Evolutionary conservation across 2,888 invertebrate species (phyloP).

Genomic region (Itoplectis maculator): DNA sequence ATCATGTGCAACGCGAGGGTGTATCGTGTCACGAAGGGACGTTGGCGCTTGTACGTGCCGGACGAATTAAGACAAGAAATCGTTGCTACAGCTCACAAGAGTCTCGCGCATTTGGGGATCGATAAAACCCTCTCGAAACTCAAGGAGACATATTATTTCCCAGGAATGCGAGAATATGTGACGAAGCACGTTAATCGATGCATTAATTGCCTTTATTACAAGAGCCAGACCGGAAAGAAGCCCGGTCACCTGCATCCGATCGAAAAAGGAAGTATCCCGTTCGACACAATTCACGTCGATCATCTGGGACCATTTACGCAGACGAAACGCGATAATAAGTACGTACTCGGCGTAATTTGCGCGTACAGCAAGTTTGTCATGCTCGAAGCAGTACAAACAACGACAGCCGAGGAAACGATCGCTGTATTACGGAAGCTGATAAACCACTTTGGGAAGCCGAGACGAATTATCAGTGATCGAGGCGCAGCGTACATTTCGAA

Average conservation of each 20-base stretch:
- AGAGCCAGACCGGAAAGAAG: conserved; percentile 54
- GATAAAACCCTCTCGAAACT: conserved; percentile 64
- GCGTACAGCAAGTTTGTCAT: conserved; percentile 58
- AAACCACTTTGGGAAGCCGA: conserved; percentile 72
- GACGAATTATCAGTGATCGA: conserved; percentile 72
- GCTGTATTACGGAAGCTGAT: conserved; percentile 58
- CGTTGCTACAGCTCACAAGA: conserved; percentile 56
- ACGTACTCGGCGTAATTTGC: conserved; percentile 36
- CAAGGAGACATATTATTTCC: conserved; percentile 65
- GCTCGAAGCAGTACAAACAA: conserved; percentile 53
- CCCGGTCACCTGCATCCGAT: conserved; percentile 61
- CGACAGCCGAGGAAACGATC: conserved; percentile 33
- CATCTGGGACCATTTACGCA: conserved; percentile 44
- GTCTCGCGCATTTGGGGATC: conserved; percentile 59
- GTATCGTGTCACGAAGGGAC: conserved; percentile 54
- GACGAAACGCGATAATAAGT: not conserved
- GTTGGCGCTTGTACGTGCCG: conserved; percentile 58
- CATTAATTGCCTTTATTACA: conserved; percentile 65
- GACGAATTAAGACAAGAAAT: conserved; percentile 47
- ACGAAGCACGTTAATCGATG: conserved; percentile 64
- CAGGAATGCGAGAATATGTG: conserved; percentile 64
- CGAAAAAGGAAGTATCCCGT: conserved; percentile 62
- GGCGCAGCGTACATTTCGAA: conserved; percentile 74
- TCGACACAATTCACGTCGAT: conserved; percentile 21
- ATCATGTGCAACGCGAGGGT: conserved; percentile 61